Evolutionary conservation across 2,113 vertebrate genomes (phyloP).

Genomic region (Mobula birostris): DNA sequence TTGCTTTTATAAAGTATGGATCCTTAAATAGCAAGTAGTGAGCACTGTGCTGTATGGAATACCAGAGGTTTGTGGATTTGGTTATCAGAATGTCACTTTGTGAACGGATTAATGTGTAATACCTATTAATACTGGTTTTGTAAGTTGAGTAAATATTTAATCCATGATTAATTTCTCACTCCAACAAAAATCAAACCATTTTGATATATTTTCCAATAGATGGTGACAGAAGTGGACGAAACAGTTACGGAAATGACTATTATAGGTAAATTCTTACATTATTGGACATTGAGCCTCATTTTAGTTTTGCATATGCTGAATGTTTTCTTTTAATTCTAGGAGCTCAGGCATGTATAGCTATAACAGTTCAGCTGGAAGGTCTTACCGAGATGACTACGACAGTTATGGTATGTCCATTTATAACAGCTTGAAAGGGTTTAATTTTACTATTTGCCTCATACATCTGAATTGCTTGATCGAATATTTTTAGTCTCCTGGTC

Average conservation of each 20-base stretch:
- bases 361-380: not conserved
- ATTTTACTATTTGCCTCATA: not conserved
- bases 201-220: not conserved
- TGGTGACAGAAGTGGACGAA: slow-evolving; percentile 9
- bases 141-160: no score
- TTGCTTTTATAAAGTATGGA: not conserved
- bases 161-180: not conserved
- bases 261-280: slow-evolving; percentile 18
- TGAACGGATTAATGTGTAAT: no score
- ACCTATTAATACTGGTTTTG: no score
- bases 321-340: not conserved
- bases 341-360: not conserved
- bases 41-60: not conserved
- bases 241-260: slow-evolving; percentile 9
- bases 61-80: not conserved
- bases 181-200: not conserved
- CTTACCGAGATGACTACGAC: slow-evolving; percentile 25
- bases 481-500: not conserved
- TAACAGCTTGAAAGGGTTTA: not conserved
- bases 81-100: no score
- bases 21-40: not conserved
- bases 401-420: slow-evolving; percentile 18
- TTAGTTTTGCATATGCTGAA: not conserved
- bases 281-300: not conserved
- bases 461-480: not conserved